These are phyloP conservation scores for Chloroceryle inda DNA, from an alignment of 2,797 vertebrate species.

Conservation along the genomic window DNA sequence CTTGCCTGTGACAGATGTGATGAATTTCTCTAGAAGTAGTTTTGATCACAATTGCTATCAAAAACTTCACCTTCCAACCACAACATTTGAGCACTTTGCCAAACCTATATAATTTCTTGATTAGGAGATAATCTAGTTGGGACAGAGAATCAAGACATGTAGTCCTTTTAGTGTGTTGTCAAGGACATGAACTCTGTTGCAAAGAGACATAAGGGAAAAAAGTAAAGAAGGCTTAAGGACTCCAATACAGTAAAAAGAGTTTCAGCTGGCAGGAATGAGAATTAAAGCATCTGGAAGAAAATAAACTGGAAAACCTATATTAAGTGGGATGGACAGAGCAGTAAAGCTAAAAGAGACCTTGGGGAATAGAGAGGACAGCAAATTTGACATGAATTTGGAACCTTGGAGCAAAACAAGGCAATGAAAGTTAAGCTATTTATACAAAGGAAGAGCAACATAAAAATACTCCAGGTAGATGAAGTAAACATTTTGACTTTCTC, in stretches of 20 bases:
- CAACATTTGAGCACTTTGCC: neutral
- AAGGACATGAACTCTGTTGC: neutral
- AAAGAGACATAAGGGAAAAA: neutral
- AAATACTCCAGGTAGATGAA: neutral
- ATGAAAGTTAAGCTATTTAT: conserved; percentile 6
- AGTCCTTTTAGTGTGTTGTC: neutral
- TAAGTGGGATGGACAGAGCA: neutral
- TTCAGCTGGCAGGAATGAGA: neutral
- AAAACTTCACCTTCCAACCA: neutral
- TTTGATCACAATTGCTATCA: neutral
- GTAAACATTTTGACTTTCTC: neutral
- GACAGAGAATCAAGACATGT: neutral
- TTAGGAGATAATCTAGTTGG: neutral
- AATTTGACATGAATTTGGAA: conserved; percentile 38
- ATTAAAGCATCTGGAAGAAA: conserved; percentile 21
- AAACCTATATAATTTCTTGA: neutral
- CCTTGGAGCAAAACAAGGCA: neutral
- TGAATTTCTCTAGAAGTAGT: neutral
- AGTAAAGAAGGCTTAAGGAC: neutral
- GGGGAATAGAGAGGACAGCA: conserved; percentile 25
- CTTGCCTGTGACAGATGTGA: neutral
- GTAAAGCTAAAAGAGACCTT: conserved; percentile 32
- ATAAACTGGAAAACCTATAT: conserved; percentile 17
- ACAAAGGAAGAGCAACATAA: neutral
- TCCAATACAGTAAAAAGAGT: neutral